phyloP scores from a whole-genome alignment of 2,113 vertebrate genomes.

The Platichthys stellatus region DNA sequence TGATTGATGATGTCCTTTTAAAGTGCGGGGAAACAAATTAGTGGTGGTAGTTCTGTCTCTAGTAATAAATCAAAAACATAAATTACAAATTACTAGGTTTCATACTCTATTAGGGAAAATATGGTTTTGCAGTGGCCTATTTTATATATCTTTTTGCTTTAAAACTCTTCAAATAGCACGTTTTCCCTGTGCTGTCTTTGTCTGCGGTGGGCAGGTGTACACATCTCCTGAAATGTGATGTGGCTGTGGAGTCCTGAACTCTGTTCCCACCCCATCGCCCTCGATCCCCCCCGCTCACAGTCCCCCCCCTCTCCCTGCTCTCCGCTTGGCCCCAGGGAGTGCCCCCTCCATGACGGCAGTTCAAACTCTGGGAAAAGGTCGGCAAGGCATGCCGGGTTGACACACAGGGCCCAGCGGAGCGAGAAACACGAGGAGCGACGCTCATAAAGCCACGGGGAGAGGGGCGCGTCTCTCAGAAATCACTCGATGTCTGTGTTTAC shows the following conservation, averaged over 20 bases:
- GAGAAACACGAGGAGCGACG: conserved; percentile 38
- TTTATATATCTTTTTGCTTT: neutral
- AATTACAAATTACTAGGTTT: neutral
- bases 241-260: conserved; percentile 39
- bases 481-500: conserved; percentile 62
- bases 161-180: neutral
- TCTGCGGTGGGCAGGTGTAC: neutral
- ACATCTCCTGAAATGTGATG: conserved; percentile 34
- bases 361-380: conserved; percentile 69
- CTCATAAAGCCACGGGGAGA: conserved; percentile 46
- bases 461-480: conserved; percentile 32
- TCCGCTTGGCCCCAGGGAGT: conserved; percentile 31
- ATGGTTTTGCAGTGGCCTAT: neutral
- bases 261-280: conserved; percentile 11
- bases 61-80: neutral
- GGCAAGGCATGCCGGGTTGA: conserved; percentile 14
- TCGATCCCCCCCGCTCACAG: neutral
- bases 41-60: neutral
- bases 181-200: neutral
- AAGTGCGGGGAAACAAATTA: neutral
- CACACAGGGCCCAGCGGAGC: conserved; percentile 50
- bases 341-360: conserved; percentile 33
- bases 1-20: neutral
- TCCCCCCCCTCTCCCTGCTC: conserved; percentile 13
- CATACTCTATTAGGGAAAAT: neutral